Percentiles rank a stretch among this genome's conserved stretches.
Evolutionary conservation across 2,113 vertebrate genomes (phyloP).

Genomic region (Gambusia holbrooki): DNA sequence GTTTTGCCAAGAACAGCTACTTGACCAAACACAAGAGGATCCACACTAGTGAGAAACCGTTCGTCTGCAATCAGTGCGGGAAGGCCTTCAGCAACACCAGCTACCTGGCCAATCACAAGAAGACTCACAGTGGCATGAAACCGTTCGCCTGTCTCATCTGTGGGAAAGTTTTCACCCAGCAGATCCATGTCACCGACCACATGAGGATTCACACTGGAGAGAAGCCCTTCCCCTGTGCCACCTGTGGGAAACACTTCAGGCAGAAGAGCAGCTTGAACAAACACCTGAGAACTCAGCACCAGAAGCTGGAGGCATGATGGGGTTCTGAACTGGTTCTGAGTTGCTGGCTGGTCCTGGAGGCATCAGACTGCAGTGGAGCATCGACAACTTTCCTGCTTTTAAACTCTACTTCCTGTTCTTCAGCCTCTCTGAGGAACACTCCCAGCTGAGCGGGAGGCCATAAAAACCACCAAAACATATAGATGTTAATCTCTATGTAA

Average conservation of each 20-base stretch:
- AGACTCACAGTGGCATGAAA: background rate
- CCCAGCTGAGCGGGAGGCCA: too few relatives aligned
- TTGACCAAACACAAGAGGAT: background rate
- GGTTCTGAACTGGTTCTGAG: too few relatives aligned
- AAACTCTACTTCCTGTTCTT: too few relatives aligned
- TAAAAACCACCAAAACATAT: too few relatives aligned
- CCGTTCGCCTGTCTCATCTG: background rate
- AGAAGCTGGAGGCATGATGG: background rate
- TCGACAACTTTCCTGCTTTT: too few relatives aligned
- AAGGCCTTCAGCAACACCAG: background rate
- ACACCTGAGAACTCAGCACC: background rate
- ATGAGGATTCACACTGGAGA: background rate
- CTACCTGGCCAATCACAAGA: background rate
- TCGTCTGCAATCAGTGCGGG: background rate
- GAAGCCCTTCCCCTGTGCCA: background rate
- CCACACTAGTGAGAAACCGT: background rate
- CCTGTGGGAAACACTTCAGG: background rate
- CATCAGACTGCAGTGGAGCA: too few relatives aligned
- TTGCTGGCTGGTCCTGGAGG: background rate
- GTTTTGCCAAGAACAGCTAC: background rate
- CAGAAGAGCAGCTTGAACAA: background rate
- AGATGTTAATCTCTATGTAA: too few relatives aligned
- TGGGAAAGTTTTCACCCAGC: background rate
- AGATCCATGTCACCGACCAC: background rate
- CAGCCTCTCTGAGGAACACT: too few relatives aligned